Conservation (phyloP, 2,888 invertebrate genomes). For the Chromoteleia sp. region DNA sequence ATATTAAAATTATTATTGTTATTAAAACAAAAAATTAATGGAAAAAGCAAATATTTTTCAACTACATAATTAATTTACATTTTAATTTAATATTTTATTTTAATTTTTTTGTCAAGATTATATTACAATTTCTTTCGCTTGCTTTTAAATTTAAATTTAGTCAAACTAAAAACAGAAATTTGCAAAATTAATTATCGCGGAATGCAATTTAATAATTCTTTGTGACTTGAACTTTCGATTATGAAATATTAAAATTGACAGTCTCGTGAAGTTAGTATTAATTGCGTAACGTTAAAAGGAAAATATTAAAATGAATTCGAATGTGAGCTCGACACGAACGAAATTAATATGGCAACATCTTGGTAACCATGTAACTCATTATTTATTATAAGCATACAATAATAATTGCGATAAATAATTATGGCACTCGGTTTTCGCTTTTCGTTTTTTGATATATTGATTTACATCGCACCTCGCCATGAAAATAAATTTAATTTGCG, state of each 20-base stretch:
- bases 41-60: too few species aligned
- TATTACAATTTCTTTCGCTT: too few species aligned
- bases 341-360: slow-evolving; percentile 7
- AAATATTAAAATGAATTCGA: slow-evolving; percentile 7
- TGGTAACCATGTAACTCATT: neutral
- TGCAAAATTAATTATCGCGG: too few species aligned
- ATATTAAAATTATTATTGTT: too few species aligned
- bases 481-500: slow-evolving; percentile 4
- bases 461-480: neutral
- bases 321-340: neutral
- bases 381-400: slow-evolving; percentile 13
- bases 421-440: slow-evolving; percentile 4
- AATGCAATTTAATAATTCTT: neutral
- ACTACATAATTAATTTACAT: too few species aligned
- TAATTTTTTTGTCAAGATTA: too few species aligned
- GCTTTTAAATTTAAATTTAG: too few species aligned
- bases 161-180: too few species aligned
- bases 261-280: neutral
- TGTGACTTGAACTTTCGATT: neutral
- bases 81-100: too few species aligned
- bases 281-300: neutral
- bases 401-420: slow-evolving; percentile 3
- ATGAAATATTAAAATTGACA: slow-evolving; percentile 14
- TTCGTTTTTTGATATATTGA: slow-evolving; percentile 1
- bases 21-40: too few species aligned